Percentiles rank a stretch among this genome's conserved stretches.
Evolutionary conservation across 2,113 vertebrate genomes (phyloP).

Genomic region (Zosterops borbonicus): DNA sequence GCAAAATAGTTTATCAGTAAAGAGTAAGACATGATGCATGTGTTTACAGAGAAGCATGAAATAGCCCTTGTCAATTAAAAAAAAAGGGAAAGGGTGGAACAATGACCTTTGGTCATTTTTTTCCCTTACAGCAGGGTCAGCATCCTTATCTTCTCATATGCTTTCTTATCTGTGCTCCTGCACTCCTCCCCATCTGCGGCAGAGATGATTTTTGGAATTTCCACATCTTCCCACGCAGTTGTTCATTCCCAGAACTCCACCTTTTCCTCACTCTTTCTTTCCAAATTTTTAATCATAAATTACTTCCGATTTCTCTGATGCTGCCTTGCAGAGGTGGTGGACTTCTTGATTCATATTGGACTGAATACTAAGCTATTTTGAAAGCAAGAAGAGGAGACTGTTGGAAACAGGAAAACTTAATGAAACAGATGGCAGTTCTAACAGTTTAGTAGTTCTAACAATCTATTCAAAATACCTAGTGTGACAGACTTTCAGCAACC

Average conservation of each 20-base stretch:
- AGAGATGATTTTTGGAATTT: background rate
- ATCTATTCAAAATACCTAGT: background rate
- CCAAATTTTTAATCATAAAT: background rate
- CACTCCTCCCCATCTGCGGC: background rate
- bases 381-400: background rate
- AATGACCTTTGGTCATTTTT: background rate
- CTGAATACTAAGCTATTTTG: background rate
- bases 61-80: background rate
- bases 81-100: background rate
- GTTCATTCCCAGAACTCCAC: background rate
- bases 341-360: background rate
- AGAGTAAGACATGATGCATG: background rate
- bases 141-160: background rate
- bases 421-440: background rate
- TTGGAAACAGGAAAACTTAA: background rate
- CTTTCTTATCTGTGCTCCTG: background rate
- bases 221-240: background rate
- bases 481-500: background rate
- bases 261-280: background rate
- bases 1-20: background rate
- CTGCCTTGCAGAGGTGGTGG: background rate
- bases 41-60: background rate
- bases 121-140: background rate
- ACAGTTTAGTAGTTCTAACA: background rate
- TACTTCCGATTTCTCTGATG: background rate